Evolutionary conservation across 2,888 invertebrate species (phyloP), one percentile per base, ranked within the genome.

Genomic region (Megamerina dolium): DNA sequence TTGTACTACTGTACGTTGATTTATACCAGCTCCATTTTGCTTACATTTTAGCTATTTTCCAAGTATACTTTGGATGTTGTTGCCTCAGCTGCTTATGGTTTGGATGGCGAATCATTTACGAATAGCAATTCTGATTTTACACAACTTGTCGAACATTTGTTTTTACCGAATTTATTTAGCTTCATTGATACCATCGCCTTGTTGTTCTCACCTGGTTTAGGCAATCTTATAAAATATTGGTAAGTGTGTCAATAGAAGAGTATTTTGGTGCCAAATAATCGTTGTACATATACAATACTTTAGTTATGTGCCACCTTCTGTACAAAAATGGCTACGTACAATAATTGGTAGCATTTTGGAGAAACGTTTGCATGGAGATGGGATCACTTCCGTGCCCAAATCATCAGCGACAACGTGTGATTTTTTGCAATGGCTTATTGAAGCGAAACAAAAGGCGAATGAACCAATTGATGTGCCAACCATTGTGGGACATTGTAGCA

Each of bases 31-130:
- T n/a, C n/a, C n/a, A n/a, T n/a, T n/a, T n/a, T n/a, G n/a, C n/a
- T n/a, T n/a, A n/a, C n/a, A n/a, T 29, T 14, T n/a, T 29, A 59
- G 46, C 49, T 63, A 14, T 59, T 61, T 41, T 59, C 64, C 0
- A 63, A 61, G 38, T 64, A 57, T 31, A 62, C 63, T 1, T 42
- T 64, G 14, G 61, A 64, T 48, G 63, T 63, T 27, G 52, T 64
- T 17, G 64, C 61, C 27, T 61, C 64, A 8, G 57, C 59, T 2
- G 62, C 59, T 1, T 60, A 55, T 37, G 58, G 64, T 1, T 33
- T 64, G 26, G 53, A 64, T 38, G 63, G 56, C 2, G 51, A 58
- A 20, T 56, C 56, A 1, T 52, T 59, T 23, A 52, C 50, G 6
- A 53, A 52, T 19, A 37, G 23, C 2, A 46, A 52, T 9, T 58